A percentile compares a stretch with the other conserved stretches of the same genome.
Evolutionary conservation across 2,797 vertebrate species (phyloP).

Genomic region (Phrynocephalus vlangalii): DNA sequence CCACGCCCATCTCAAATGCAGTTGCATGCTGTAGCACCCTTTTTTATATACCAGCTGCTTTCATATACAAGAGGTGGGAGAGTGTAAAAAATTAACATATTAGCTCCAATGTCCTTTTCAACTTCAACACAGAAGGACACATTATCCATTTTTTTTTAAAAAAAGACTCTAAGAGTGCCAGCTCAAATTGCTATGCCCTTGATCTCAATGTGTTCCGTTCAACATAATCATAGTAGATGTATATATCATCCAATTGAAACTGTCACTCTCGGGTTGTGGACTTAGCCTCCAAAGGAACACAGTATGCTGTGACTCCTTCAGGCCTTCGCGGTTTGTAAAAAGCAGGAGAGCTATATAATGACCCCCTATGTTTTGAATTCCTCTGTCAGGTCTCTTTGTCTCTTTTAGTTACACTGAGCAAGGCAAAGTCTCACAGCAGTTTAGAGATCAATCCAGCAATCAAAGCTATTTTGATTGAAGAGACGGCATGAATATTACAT

Average conservation of each 20-base stretch:
- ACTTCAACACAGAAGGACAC: background rate
- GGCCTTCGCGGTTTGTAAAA: background rate
- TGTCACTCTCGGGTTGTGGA: background rate
- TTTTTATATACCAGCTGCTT: too few relatives aligned
- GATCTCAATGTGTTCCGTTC: too few relatives aligned
- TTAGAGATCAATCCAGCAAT: background rate
- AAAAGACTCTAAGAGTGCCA: background rate
- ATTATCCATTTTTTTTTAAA: too few relatives aligned
- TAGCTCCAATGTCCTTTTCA: too few relatives aligned
- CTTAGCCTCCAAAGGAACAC: background rate
- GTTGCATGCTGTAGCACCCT: too few relatives aligned
- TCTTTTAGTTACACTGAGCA: background rate
- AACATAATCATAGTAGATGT: background rate
- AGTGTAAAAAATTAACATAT: too few relatives aligned
- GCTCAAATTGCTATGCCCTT: background rate
- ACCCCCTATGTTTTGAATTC: background rate
- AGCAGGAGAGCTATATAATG: background rate
- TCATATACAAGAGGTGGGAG: too few relatives aligned
- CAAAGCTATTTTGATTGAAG: background rate
- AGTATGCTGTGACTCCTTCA: background rate
- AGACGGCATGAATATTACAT: slow-evolving; percentile 22
- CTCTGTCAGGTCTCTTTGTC: background rate
- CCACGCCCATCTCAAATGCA: too few relatives aligned
- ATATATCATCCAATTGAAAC: background rate
- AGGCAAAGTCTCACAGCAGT: background rate